phyloP scores from a whole-genome alignment of 2,888 invertebrate genomes.

The Drosophila ustulata region DNA sequence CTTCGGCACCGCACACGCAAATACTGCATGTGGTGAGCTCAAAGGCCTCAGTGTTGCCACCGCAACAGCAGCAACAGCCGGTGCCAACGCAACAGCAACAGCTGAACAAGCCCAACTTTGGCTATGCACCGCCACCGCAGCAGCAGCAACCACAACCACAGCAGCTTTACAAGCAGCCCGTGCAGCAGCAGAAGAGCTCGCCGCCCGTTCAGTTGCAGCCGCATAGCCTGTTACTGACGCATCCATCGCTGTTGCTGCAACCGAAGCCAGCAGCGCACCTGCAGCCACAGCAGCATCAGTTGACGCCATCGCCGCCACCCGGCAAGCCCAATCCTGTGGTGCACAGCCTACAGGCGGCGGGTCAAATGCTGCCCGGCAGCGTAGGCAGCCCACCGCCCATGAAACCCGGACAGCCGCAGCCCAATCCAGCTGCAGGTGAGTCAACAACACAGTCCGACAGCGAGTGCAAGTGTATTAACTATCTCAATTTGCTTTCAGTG shows the following conservation, averaged over 20 bases:
- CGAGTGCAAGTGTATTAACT: too few relatives aligned
- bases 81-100: conserved; percentile 52
- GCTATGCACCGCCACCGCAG: conserved; percentile 55
- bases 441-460: not conserved
- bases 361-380: conserved; percentile 85
- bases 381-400: conserved; percentile 87
- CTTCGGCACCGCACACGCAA: conserved; percentile 66
- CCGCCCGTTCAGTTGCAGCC: conserved; percentile 67
- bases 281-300: conserved; percentile 80
- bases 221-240: conserved; percentile 79
- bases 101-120: conserved; percentile 57
- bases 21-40: conserved; percentile 82
- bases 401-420: conserved; percentile 70
- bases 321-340: conserved; percentile 82
- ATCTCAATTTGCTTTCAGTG: conserved; percentile 42
- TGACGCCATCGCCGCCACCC: conserved; percentile 79
- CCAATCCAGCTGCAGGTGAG: conserved; percentile 85
- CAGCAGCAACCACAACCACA: conserved; percentile 68
- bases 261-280: conserved; percentile 75
- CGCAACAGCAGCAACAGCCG: conserved; percentile 50
- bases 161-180: conserved; percentile 71
- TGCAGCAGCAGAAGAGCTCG: conserved; percentile 66
- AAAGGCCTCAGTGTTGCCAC: conserved; percentile 70
- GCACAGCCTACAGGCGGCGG: conserved; percentile 77
- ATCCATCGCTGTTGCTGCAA: conserved; percentile 76